These are phyloP conservation scores for Spongilla lacustris DNA, from an alignment of 37 sponge, comb jelly and placozoan species.

Conservation along the genomic window DNA sequence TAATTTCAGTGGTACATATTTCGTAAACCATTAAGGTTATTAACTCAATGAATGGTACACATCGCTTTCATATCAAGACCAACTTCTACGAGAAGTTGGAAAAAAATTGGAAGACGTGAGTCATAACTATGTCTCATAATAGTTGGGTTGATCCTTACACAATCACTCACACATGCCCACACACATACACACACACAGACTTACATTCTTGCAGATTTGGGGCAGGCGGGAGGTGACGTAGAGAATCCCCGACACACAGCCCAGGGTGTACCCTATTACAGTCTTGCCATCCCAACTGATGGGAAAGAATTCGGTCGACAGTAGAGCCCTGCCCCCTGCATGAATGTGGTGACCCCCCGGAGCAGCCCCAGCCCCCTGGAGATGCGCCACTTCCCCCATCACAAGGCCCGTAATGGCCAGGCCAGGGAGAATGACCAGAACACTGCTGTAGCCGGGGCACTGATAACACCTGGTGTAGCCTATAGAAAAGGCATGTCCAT, in stretches of 20 bases:
- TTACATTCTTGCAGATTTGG: conserved; percentile 75
- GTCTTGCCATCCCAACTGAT: conserved; percentile 2
- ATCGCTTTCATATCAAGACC: no score
- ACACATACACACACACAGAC: no score
- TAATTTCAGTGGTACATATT: no score
- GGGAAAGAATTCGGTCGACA: neutral
- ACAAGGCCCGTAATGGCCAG: neutral
- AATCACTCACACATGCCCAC: no score
- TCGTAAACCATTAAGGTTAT: no score
- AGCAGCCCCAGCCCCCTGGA: neutral
- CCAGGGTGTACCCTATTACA: conserved; percentile 56
- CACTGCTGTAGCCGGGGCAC: neutral
- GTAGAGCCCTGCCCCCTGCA: neutral
- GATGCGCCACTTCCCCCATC: neutral
- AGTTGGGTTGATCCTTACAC: no score
- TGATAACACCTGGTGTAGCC: neutral
- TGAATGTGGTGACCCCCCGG: neutral
- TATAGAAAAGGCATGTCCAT: no score
- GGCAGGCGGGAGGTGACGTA: conserved; percentile 55
- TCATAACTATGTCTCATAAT: no score
- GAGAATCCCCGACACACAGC: conserved; percentile 56
- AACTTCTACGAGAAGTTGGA: no score
- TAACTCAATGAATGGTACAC: no score
- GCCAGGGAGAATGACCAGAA: neutral
- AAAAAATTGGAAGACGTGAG: no score